phyloP scores from a whole-genome alignment of 2,888 invertebrate genomes.

The Thera britannica region DNA sequence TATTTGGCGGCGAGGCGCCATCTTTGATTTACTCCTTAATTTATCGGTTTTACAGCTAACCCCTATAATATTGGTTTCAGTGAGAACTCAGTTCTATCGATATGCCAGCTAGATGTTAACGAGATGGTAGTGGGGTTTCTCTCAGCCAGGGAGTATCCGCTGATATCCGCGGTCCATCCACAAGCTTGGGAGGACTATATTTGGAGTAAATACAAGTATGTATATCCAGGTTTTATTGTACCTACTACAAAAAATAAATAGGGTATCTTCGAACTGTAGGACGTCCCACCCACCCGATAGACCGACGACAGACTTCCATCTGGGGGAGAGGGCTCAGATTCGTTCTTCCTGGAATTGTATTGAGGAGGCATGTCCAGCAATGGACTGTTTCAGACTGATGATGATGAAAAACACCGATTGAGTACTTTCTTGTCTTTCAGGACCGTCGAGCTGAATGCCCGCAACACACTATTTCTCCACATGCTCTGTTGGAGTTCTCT shows the following conservation, averaged over 20 bases:
- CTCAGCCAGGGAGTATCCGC: conserved; percentile 77
- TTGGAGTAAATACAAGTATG: conserved; percentile 81
- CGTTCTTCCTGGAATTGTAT: too few relatives aligned
- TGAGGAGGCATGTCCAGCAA: too few relatives aligned
- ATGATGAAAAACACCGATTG: too few relatives aligned
- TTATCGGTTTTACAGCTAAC: too few relatives aligned
- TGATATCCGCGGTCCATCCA: conserved; percentile 82
- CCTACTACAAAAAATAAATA: too few relatives aligned
- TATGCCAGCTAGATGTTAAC: conserved; percentile 72
- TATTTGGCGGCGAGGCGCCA: too few relatives aligned
- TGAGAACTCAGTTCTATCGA: conserved; percentile 73
- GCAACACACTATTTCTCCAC: conserved; percentile 86
- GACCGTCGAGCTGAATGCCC: conserved; percentile 68
- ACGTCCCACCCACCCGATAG: too few relatives aligned
- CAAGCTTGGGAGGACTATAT: conserved; percentile 86
- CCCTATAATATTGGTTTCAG: conserved; percentile 59
- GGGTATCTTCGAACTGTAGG: too few relatives aligned
- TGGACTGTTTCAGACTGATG: too few relatives aligned
- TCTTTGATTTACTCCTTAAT: too few relatives aligned
- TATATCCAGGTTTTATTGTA: background rate
- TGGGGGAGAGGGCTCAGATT: too few relatives aligned
- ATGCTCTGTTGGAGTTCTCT: conserved; percentile 80
- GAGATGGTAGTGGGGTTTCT: conserved; percentile 66
- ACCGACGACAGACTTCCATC: too few relatives aligned
- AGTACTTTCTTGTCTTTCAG: conserved; percentile 55